Evolutionary conservation across 2,113 vertebrate genomes (phyloP).

Genomic region (Mesocricetus auratus): DNA sequence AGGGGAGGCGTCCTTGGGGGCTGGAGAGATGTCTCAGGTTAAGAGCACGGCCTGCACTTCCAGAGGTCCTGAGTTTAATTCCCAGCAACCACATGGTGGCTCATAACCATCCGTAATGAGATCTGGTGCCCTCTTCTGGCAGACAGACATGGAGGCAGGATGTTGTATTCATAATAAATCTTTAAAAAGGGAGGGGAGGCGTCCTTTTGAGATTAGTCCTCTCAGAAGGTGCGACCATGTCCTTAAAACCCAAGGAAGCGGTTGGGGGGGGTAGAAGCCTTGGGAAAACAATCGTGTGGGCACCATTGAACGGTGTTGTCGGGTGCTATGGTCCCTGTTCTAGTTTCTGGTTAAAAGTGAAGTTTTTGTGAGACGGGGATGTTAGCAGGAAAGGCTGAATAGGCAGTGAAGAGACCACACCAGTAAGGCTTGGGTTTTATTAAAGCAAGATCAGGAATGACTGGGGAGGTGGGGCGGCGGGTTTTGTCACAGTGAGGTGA

Average conservation of each 20-base stretch:
- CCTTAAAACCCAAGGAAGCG: background rate
- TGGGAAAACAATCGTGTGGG: background rate
- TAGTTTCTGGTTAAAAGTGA: background rate
- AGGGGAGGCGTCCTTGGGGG: background rate
- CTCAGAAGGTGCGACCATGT: background rate
- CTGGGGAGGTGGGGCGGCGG: background rate
- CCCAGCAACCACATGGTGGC: too few relatives aligned
- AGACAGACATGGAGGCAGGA: too few relatives aligned
- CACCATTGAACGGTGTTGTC: too few relatives aligned
- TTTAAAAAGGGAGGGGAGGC: too few relatives aligned
- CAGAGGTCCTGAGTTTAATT: too few relatives aligned
- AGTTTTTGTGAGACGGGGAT: too few relatives aligned
- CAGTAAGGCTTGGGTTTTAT: conserved; percentile 10
- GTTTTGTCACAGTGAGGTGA: background rate
- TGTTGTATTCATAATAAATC: too few relatives aligned
- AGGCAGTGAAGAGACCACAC: background rate
- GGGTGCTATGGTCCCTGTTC: background rate
- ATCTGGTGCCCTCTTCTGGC: too few relatives aligned
- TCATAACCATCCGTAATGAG: too few relatives aligned
- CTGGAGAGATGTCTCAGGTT: too few relatives aligned
- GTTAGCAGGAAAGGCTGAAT: background rate
- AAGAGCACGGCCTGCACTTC: too few relatives aligned
- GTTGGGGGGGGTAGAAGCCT: background rate
- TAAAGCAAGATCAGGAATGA: background rate
- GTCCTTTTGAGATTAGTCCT: background rate